phyloP scores from a whole-genome alignment of 2,888 invertebrate genomes.

The Pammene aurita region DNA sequence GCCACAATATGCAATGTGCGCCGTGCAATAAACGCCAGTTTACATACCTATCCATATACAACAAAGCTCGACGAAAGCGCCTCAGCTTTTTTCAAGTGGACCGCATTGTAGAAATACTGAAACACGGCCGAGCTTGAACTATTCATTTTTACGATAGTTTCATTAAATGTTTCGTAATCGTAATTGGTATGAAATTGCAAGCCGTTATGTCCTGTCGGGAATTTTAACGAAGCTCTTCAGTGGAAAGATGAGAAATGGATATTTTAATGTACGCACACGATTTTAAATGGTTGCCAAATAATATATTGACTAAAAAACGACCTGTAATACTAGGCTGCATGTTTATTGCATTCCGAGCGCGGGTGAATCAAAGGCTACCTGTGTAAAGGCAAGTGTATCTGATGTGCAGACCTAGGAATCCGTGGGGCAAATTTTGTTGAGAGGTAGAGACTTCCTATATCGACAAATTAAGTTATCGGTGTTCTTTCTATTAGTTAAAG shows the following conservation, averaged over 20 bases:
- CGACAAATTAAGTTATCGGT: no score
- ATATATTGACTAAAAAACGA: no score
- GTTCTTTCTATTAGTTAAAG: no score
- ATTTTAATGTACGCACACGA: neutral
- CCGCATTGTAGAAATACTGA: conserved; percentile 25
- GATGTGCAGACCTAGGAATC: no score
- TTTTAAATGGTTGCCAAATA: neutral
- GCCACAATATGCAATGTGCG: conserved; percentile 26
- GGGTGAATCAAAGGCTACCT: no score
- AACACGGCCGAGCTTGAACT: conserved; percentile 29
- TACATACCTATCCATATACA: conserved; percentile 35
- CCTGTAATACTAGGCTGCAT: no score
- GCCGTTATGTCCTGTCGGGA: conserved; percentile 13
- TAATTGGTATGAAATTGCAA: conserved; percentile 33
- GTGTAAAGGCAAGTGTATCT: no score
- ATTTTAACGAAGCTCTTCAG: neutral
- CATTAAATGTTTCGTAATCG: conserved; percentile 37
- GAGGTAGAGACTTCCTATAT: no score
- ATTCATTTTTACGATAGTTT: conserved; percentile 40
- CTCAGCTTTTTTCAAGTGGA: conserved; percentile 26
- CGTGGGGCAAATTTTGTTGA: no score
- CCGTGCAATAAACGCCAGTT: conserved; percentile 13
- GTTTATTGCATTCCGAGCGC: no score
- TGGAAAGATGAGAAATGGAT: neutral
- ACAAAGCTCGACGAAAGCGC: conserved; percentile 27